These are phyloP conservation scores for Tachuris rubrigastra DNA, from an alignment of 2,113 vertebrate species.

Conservation along the genomic window DNA sequence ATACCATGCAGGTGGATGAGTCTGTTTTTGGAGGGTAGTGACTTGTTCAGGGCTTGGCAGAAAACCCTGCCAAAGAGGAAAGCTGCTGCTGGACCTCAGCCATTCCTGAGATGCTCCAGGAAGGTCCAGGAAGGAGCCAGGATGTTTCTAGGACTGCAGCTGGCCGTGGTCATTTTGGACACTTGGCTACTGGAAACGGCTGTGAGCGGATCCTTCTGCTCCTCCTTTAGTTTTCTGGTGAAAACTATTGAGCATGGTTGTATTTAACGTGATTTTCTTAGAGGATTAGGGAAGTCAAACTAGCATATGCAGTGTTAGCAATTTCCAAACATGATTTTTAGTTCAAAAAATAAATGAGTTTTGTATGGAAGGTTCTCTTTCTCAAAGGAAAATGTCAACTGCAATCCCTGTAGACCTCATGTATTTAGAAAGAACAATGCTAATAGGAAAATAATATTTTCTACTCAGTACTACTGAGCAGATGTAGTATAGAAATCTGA, in stretches of 20 bases:
- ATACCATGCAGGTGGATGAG: background rate
- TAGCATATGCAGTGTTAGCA: background rate
- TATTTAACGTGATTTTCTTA: background rate
- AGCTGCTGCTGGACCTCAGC: background rate
- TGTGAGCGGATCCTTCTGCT: background rate
- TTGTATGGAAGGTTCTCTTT: background rate
- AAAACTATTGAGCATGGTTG: background rate
- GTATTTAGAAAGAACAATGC: background rate
- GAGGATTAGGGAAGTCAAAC: background rate
- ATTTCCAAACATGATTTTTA: background rate
- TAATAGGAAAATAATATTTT: background rate
- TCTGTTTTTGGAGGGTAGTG: background rate
- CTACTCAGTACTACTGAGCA: background rate
- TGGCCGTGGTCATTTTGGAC: fast-evolving
- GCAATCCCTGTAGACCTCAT: background rate
- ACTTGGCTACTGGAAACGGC: background rate
- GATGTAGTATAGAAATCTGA: background rate
- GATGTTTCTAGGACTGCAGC: background rate
- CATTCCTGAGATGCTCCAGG: background rate
- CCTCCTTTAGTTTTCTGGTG: background rate
- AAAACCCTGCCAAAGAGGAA: background rate
- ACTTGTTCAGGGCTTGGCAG: background rate
- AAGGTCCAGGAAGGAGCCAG: background rate
- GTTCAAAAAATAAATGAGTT: background rate
- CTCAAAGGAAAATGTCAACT: background rate